These are phyloP conservation scores for Halcyon leucocephala DNA, from an alignment of 2,797 vertebrate species.

Conservation along the genomic window DNA sequence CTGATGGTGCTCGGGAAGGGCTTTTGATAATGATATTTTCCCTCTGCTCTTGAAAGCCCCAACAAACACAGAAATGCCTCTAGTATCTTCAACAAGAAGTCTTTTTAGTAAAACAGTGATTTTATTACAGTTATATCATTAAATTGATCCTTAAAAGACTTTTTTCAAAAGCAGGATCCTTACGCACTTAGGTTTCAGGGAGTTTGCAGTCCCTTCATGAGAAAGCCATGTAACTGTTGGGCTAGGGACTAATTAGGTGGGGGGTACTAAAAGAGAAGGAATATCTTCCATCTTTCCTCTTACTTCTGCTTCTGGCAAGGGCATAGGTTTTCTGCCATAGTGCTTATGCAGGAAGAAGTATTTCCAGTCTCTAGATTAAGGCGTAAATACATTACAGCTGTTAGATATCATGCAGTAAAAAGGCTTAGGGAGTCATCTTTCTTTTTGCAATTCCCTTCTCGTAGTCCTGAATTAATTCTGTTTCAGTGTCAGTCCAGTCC, in stretches of 20 bases:
- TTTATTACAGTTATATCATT: neutral
- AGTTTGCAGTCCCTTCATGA: neutral
- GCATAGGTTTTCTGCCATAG: neutral
- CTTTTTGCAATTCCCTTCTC: neutral
- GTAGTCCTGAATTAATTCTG: neutral
- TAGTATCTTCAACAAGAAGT: neutral
- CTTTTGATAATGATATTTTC: conserved; percentile 16
- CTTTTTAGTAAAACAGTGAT: neutral
- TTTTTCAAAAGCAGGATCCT: neutral
- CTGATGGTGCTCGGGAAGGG: neutral
- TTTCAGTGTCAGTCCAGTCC: neutral
- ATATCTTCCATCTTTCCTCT: neutral
- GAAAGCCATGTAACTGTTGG: neutral
- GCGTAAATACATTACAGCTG: neutral
- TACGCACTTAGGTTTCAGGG: neutral
- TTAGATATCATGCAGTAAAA: neutral
- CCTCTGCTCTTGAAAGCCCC: neutral
- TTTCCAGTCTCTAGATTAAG: neutral
- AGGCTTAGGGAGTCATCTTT: neutral
- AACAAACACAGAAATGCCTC: neutral
- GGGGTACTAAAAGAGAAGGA: neutral
- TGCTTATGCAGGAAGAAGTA: neutral
- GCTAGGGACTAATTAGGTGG: neutral
- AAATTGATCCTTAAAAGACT: neutral
- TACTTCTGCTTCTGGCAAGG: neutral